These are phyloP conservation scores for Polydrusus cervinus DNA, from an alignment of 2,888 invertebrate species.

Conservation along the genomic window DNA sequence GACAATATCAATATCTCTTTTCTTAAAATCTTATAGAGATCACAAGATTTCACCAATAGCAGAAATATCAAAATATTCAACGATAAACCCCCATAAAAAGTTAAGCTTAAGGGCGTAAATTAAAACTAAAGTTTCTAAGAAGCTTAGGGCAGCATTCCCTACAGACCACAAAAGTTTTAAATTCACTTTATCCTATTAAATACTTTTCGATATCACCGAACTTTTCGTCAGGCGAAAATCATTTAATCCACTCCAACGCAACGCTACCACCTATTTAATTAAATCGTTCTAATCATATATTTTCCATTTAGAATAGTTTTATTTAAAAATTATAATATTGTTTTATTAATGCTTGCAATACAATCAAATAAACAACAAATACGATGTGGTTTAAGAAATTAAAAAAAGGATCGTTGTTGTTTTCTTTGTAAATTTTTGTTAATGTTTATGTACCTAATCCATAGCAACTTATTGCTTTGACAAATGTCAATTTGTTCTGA, in stretches of 20 bases:
- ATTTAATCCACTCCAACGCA: not conserved
- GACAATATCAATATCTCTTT: no score
- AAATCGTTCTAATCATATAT: not conserved
- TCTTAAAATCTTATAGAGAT: no score
- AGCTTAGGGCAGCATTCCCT: constrained; percentile 14
- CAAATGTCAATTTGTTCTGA: no score
- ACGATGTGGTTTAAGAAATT: no score
- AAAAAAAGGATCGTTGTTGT: no score
- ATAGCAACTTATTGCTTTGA: no score
- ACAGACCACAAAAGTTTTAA: constrained; percentile 15
- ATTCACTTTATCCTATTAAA: constrained; percentile 18
- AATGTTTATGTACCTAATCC: no score
- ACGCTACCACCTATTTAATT: not conserved
- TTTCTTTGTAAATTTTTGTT: no score
- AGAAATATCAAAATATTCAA: not conserved
- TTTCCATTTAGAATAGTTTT: not conserved
- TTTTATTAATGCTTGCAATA: no score
- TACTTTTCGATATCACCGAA: constrained; percentile 13
- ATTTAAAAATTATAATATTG: not conserved
- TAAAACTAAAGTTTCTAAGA: constrained; percentile 18
- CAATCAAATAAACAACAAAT: no score
- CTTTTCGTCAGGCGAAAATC: constrained; percentile 6
- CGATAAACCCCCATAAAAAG: not conserved
- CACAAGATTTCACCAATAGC: no score
- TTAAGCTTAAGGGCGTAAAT: not conserved